These are phyloP conservation scores for Pollimyrus isidori DNA, from an alignment of 2,113 vertebrate genomes.

Conservation along the genomic window DNA sequence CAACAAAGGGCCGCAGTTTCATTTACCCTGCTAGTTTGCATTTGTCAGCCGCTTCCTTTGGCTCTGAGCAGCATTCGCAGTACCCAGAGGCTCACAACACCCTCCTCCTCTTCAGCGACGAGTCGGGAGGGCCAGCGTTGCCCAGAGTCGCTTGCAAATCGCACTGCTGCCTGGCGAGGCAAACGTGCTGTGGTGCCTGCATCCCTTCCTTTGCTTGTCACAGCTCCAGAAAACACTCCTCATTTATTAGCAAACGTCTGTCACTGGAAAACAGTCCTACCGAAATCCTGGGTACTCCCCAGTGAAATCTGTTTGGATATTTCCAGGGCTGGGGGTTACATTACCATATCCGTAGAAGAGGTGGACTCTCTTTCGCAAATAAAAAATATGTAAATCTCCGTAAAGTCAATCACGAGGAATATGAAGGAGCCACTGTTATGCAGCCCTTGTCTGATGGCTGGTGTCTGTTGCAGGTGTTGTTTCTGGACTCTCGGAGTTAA, in stretches of 20 bases:
- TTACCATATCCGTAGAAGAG: neutral
- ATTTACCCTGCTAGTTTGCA: conserved; percentile 4
- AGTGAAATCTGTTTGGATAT: neutral
- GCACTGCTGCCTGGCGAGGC: conserved; percentile 21
- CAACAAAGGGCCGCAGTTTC: neutral
- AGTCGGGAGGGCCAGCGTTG: neutral
- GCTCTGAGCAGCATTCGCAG: neutral
- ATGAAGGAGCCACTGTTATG: conserved; percentile 27
- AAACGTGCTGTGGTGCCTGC: conserved; percentile 43
- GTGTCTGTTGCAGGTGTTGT: neutral
- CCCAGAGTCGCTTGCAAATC: neutral
- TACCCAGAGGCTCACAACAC: neutral
- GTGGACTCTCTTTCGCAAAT: neutral
- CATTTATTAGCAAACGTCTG: conserved; percentile 33
- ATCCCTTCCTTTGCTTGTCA: conserved; percentile 39
- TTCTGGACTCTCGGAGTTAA: neutral
- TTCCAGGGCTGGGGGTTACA: neutral
- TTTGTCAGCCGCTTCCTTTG: neutral
- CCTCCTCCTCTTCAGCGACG: neutral
- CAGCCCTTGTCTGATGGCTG: conserved; percentile 20
- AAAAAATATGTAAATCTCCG: neutral
- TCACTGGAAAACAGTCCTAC: neutral
- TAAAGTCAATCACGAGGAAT: conserved; percentile 26
- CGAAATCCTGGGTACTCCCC: neutral
- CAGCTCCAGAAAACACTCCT: conserved; percentile 43